These are phyloP conservation scores for Rallus crepitans DNA, from an alignment of 2,797 vertebrate species.

Conservation along the genomic window DNA sequence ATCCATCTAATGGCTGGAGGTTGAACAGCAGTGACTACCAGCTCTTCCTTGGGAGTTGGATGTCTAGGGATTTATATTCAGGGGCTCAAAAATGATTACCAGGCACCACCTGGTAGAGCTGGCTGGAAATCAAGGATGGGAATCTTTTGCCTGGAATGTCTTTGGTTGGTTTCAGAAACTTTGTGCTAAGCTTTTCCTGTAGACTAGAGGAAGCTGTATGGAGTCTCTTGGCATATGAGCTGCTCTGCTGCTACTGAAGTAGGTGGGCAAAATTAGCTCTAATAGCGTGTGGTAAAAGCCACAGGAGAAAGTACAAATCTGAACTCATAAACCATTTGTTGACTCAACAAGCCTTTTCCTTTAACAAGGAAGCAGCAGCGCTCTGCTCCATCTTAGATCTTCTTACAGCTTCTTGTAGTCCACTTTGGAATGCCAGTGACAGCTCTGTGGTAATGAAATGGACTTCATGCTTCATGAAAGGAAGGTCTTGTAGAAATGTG, in stretches of 20 bases:
- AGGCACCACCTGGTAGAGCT: neutral
- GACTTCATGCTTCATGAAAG: neutral
- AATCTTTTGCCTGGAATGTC: neutral
- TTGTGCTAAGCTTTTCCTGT: neutral
- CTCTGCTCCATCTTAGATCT: neutral
- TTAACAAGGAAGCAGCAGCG: neutral
- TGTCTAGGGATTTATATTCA: neutral
- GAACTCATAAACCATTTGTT: neutral
- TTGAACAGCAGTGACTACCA: neutral
- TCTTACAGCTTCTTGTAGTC: neutral
- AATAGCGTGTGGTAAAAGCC: slow-evolving; percentile 1
- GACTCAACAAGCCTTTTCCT: slow-evolving; percentile 13
- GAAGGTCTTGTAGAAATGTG: neutral
- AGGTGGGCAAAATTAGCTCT: slow-evolving; percentile 24
- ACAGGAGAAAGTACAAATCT: neutral
- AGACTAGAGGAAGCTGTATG: neutral
- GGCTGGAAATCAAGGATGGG: neutral
- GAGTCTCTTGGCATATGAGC: neutral
- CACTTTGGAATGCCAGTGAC: neutral
- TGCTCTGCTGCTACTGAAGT: neutral
- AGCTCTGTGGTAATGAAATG: neutral
- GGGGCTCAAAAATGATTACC: neutral
- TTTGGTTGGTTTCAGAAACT: neutral
- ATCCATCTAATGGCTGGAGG: neutral
- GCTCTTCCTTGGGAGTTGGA: neutral